Evolutionary conservation across 2,797 vertebrate species (phyloP).

Genomic region (Tachyglossus aculeatus): DNA sequence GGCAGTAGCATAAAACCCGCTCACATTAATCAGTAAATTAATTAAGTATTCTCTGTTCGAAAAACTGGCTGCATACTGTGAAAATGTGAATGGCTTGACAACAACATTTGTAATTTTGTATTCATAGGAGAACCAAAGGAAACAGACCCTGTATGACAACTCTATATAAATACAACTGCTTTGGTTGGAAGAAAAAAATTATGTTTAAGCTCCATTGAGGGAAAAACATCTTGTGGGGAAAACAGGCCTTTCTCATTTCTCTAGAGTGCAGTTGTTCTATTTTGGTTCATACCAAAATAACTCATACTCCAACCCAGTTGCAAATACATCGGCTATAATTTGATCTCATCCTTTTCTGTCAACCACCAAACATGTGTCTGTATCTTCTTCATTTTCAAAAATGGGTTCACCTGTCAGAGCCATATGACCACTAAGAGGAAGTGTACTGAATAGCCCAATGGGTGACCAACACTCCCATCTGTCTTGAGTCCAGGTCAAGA

Average conservation of each 20-base stretch:
- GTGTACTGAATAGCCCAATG: rapidly evolving
- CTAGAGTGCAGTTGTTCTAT: not conserved
- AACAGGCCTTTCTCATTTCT: not conserved
- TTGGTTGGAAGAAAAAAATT: not conserved
- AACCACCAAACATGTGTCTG: not conserved
- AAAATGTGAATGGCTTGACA: constrained; percentile 63
- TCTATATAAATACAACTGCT: constrained; percentile 33
- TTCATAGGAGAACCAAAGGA: constrained; percentile 47
- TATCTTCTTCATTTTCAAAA: not conserved
- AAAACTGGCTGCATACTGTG: constrained; percentile 59
- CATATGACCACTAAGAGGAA: rapidly evolving
- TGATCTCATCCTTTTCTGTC: too few relatives aligned
- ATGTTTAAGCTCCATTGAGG: constrained; percentile 16
- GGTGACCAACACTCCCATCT: not conserved
- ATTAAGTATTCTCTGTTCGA: constrained; percentile 70
- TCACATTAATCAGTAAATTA: constrained; percentile 76
- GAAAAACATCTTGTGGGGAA: constrained; percentile 6
- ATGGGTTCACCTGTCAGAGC: rapidly evolving
- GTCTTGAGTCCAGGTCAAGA: too few relatives aligned
- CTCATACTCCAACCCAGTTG: too few relatives aligned
- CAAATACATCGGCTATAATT: too few relatives aligned
- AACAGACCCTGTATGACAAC: constrained; percentile 16
- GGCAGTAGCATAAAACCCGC: constrained; percentile 58
- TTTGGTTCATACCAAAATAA: not conserved
- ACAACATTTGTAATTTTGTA: constrained; percentile 55